phyloP scores from a whole-genome alignment of 2,797 vertebrate species.

The Helostoma temminkii region DNA sequence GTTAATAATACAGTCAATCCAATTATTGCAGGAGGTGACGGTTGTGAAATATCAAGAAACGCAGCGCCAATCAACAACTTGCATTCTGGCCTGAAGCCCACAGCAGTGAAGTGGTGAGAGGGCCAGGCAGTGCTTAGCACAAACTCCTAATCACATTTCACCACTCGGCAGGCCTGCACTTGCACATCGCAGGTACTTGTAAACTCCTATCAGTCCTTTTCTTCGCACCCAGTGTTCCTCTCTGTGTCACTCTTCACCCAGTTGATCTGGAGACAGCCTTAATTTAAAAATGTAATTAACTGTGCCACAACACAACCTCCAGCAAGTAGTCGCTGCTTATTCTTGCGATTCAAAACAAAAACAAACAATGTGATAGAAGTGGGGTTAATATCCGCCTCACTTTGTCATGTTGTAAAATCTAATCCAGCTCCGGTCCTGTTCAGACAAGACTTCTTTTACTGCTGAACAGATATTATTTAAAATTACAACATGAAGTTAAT shows the following conservation, averaged over 20 bases:
- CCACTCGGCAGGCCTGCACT: slow-evolving; percentile 87
- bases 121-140: slow-evolving; percentile 85
- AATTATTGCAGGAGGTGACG: slow-evolving; percentile 64
- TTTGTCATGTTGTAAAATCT: slow-evolving; percentile 32
- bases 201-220: slow-evolving; percentile 89
- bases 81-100: slow-evolving; percentile 75
- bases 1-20: slow-evolving; percentile 55
- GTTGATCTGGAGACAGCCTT: slow-evolving; percentile 82
- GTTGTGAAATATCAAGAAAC: slow-evolving; percentile 73
- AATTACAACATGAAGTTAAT: slow-evolving; percentile 3
- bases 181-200: slow-evolving; percentile 89
- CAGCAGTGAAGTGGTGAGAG: slow-evolving; percentile 69
- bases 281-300: slow-evolving; percentile 91
- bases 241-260: slow-evolving; percentile 86
- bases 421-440: slow-evolving; percentile 28
- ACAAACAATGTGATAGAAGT: slow-evolving; percentile 64
- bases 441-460: slow-evolving; percentile 11
- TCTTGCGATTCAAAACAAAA: slow-evolving; percentile 69
- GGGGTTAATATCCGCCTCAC: slow-evolving; percentile 29
- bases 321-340: slow-evolving; percentile 56
- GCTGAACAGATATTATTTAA: slow-evolving; percentile 9
- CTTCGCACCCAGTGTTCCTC: slow-evolving; percentile 88
- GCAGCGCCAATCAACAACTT: slow-evolving; percentile 78
- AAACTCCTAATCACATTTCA: slow-evolving; percentile 84
- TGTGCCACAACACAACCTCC: slow-evolving; percentile 73